These are phyloP conservation scores for Caerostris darwini DNA, from an alignment of 1,140 invertebrate species.

Conservation along the genomic window DNA sequence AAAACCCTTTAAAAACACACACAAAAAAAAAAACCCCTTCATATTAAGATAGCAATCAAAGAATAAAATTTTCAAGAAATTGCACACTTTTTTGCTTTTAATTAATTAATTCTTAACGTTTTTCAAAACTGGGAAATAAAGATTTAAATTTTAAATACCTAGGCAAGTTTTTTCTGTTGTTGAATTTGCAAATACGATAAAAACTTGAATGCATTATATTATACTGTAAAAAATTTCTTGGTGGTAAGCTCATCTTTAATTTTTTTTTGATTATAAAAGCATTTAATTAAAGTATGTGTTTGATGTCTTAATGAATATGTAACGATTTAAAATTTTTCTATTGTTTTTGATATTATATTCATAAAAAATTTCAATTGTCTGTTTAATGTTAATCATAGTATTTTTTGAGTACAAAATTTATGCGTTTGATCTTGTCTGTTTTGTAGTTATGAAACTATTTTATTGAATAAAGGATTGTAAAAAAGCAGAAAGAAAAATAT, in stretches of 20 bases:
- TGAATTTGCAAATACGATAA: neutral
- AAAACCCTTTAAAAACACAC: neutral
- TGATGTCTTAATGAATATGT: conserved; percentile 9
- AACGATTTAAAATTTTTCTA: neutral
- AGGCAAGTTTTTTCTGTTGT: neutral
- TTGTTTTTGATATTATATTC: too few species aligned
- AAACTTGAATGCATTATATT: neutral
- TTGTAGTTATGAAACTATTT: too few species aligned
- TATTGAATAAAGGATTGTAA: too few species aligned
- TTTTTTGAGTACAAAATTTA: too few species aligned
- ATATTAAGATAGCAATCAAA: neutral
- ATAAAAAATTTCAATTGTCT: too few species aligned
- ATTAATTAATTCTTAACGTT: neutral
- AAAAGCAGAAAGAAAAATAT: too few species aligned
- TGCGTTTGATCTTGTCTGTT: too few species aligned
- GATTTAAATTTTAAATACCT: neutral
- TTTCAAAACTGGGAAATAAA: neutral
- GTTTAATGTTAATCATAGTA: too few species aligned
- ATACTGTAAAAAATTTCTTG: neutral
- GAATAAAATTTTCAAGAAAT: neutral
- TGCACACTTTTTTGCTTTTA: neutral
- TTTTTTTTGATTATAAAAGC: neutral
- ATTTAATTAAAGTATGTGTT: conserved; percentile 5
- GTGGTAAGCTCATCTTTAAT: neutral
- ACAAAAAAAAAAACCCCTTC: neutral